Percentiles rank a stretch among this genome's conserved stretches.
phyloP scores from a whole-genome alignment of 2,797 vertebrate species.

The Oreochromis grahami region DNA sequence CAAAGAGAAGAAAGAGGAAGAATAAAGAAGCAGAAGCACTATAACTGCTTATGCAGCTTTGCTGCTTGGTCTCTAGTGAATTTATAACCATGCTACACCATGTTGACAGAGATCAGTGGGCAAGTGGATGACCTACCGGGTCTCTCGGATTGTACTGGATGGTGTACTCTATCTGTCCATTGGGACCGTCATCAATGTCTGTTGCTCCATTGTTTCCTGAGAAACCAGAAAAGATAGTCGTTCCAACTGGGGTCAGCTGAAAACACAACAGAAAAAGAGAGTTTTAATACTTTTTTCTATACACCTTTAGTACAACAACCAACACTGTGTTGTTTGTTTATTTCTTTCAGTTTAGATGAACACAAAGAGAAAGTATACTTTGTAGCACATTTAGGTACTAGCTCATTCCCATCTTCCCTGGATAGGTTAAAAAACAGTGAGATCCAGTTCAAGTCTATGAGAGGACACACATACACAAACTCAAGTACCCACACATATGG shows the following conservation, averaged over 20 bases:
- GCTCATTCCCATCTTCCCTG: not conserved
- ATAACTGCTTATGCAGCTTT: not conserved
- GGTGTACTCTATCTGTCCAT: slow-evolving; percentile 96
- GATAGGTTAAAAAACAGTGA: not conserved
- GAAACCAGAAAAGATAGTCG: slow-evolving; percentile 95
- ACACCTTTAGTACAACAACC: not conserved
- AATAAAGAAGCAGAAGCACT: not conserved
- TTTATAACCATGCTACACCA: not conserved
- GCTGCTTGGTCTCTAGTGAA: not conserved
- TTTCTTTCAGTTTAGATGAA: not conserved
- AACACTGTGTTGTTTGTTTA: not conserved
- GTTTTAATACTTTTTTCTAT: not conserved
- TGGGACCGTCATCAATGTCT: slow-evolving; percentile 96
- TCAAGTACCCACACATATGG: not conserved
- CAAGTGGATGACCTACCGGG: slow-evolving; percentile 74
- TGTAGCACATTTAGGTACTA: not conserved
- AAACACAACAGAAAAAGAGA: slow-evolving; percentile 20
- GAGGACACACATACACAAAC: not conserved
- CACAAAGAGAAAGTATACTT: not conserved
- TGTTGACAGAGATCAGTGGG: not conserved
- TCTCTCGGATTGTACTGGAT: slow-evolving; percentile 92
- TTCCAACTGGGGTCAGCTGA: slow-evolving; percentile 94
- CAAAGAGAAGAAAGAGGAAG: not conserved
- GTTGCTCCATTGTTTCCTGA: slow-evolving; percentile 88
- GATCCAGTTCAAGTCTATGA: not conserved